Evolutionary conservation across 2,888 invertebrate species (phyloP).

Genomic region (Macrostomum cliftonense): DNA sequence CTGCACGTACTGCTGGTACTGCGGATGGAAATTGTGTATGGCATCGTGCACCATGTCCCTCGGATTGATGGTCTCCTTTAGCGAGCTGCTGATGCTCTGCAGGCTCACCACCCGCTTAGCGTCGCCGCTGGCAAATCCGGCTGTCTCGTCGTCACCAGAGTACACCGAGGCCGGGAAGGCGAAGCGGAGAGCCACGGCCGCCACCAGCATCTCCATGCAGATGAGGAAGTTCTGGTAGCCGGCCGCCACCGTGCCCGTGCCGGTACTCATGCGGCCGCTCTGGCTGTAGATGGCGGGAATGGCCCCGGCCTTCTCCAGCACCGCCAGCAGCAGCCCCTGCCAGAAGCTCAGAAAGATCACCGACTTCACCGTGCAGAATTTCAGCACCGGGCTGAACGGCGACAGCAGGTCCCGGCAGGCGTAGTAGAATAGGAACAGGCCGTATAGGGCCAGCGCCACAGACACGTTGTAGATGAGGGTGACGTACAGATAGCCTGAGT

Average conservation of each 20-base stretch:
- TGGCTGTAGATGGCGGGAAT: constrained; percentile 67
- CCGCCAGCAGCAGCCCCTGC: constrained; percentile 93
- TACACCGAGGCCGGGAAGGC: not conserved
- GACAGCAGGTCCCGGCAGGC: constrained; percentile 86
- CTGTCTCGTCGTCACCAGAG: constrained; percentile 12
- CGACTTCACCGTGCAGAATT: constrained; percentile 95
- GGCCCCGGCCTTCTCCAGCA: constrained; percentile 81
- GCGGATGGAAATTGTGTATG: constrained; percentile 88
- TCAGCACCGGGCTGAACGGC: constrained; percentile 90
- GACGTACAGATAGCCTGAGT: constrained; percentile 90
- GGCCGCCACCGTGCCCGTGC: constrained; percentile 51
- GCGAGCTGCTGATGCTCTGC: constrained; percentile 94
- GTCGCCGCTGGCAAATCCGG: constrained; percentile 26
- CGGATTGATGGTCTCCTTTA: constrained; percentile 53
- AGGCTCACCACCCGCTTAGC: constrained; percentile 73
- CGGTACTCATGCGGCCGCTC: constrained; percentile 26
- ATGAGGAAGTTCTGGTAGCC: constrained; percentile 7
- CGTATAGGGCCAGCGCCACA: constrained; percentile 84
- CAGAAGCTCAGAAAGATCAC: constrained; percentile 98
- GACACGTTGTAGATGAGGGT: constrained; percentile 96
- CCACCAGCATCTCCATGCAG: constrained; percentile 5
- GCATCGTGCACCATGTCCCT: constrained; percentile 81
- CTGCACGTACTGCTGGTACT: constrained; percentile 78
- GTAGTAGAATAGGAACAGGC: constrained; percentile 88
- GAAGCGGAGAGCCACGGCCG: not conserved